Evolutionary conservation across 1,140 invertebrate species (phyloP).

Genomic region (Drosophila sp.): DNA sequence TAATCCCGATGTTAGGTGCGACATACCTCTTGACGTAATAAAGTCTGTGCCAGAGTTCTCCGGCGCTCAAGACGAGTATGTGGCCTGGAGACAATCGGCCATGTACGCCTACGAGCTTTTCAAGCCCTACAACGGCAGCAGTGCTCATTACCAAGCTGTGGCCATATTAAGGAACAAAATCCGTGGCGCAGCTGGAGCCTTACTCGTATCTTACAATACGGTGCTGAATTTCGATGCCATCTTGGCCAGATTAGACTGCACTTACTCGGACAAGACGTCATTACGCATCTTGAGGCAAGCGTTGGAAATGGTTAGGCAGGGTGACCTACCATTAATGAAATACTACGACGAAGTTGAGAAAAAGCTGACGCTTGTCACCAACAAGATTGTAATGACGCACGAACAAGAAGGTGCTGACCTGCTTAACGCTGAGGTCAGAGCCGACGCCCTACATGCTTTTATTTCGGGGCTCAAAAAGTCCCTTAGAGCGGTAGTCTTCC

Average conservation of each 20-base stretch:
- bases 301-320: no score
- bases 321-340: conserved; percentile 25
- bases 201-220: no score
- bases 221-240: no score
- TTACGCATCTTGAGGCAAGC: no score
- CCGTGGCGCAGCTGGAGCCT: conserved; percentile 7
- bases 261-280: no score
- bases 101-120: no score
- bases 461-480: no score
- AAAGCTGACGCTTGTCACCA: conserved; percentile 12
- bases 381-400: conserved; percentile 4
- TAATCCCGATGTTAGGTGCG: conserved; percentile 9
- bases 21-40: conserved; percentile 24
- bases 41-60: conserved; percentile 27
- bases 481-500: no score
- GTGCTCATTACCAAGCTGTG: conserved; percentile 12
- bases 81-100: no score
- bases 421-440: conserved; percentile 20
- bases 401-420: conserved; percentile 24
- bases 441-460: conserved; percentile 27
- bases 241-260: no score
- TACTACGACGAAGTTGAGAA: conserved; percentile 29
- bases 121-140: no score
- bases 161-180: conserved; percentile 32
- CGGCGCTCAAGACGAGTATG: no score